Conservation (phyloP, 2,113 vertebrate species). For the Sinosuthora webbiana region DNA sequence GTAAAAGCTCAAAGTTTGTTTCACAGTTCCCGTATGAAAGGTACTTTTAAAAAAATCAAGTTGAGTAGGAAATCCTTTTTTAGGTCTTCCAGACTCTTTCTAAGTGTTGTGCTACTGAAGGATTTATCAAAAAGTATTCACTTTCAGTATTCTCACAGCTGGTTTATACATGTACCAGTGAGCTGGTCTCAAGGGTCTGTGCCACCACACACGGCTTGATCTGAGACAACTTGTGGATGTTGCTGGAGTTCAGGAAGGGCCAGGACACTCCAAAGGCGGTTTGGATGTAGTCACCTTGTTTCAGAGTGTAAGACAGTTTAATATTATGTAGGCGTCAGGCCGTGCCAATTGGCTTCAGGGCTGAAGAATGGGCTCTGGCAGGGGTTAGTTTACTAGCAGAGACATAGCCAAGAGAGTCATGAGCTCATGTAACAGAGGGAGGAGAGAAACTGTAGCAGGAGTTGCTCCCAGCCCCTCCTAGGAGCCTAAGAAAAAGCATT, state of each 20-base stretch:
- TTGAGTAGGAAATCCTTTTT: background rate
- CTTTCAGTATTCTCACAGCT: background rate
- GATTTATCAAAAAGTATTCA: background rate
- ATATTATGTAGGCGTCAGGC: background rate
- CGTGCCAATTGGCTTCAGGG: slow-evolving; percentile 27
- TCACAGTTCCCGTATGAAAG: background rate
- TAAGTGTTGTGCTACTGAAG: background rate
- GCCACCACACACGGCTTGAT: background rate
- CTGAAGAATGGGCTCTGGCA: slow-evolving; percentile 46
- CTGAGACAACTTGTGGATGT: background rate
- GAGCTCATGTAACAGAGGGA: slow-evolving; percentile 1
- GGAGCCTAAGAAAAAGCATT: background rate
- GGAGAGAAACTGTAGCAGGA: background rate
- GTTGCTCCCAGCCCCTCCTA: background rate
- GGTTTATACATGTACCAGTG: background rate
- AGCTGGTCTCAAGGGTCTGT: background rate
- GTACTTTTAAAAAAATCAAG: background rate
- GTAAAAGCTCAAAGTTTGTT: slow-evolving; percentile 18
- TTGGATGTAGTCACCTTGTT: background rate
- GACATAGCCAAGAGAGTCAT: slow-evolving; percentile 9
- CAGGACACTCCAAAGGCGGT: background rate
- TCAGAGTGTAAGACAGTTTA: background rate
- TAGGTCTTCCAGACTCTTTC: background rate
- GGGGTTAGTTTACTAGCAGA: background rate
- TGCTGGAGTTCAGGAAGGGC: background rate